These are phyloP conservation scores for Syrmaticus mikado DNA, from an alignment of 2,113 vertebrate genomes.

Conservation along the genomic window DNA sequence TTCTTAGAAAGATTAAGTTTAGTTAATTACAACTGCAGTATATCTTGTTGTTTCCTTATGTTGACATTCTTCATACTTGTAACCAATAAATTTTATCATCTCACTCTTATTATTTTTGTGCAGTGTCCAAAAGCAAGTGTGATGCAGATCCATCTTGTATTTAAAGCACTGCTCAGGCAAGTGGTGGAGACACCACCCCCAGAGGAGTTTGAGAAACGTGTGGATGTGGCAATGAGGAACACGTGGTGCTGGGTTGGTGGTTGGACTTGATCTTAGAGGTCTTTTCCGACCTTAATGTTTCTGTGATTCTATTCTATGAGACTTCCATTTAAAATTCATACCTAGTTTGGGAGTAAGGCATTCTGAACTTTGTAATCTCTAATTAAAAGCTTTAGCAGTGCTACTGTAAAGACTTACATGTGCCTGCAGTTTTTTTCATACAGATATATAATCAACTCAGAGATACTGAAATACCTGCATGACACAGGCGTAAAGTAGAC, in stretches of 20 bases:
- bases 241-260: too few species aligned
- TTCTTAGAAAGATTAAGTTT: not conserved
- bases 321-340: not conserved
- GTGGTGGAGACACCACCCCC: too few species aligned
- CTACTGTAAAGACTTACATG: not conserved
- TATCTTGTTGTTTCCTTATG: not conserved
- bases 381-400: not conserved
- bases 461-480: not conserved
- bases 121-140: constrained; percentile 3
- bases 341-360: not conserved
- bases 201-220: too few species aligned
- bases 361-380: not conserved
- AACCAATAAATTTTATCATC: not conserved
- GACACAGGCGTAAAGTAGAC: not conserved
- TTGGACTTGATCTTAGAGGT: too few species aligned
- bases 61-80: not conserved
- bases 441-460: not conserved
- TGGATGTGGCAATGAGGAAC: too few species aligned
- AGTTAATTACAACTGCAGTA: not conserved
- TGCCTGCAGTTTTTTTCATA: not conserved
- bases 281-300: too few species aligned
- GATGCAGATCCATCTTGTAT: not conserved
- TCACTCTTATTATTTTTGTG: not conserved
- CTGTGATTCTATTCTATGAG: too few species aligned
- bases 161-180: not conserved